Conservation (phyloP, 2,888 invertebrate species). For the Sinhomidia bicolor region DNA sequence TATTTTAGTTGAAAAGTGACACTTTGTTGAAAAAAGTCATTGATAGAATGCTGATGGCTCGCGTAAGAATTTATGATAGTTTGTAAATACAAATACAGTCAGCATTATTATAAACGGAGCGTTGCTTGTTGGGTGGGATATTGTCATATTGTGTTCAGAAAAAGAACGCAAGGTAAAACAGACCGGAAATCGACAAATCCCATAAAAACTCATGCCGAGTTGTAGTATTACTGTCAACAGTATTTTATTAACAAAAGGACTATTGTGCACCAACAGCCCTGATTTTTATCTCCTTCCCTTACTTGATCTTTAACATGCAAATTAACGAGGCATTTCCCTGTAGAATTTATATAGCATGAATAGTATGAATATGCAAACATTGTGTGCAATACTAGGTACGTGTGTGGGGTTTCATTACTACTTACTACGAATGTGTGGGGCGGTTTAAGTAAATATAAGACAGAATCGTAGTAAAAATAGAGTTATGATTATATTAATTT, state of each 20-base stretch:
- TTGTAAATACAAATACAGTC: background rate
- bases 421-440: too few species aligned
- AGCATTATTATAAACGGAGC: background rate
- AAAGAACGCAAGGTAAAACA: background rate
- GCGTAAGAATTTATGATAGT: background rate
- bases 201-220: background rate
- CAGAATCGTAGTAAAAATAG: background rate
- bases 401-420: background rate
- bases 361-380: too few species aligned
- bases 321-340: background rate
- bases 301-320: background rate
- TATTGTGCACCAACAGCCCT: background rate
- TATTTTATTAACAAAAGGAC: background rate
- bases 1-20: background rate
- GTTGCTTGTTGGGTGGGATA: background rate
- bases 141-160: background rate
- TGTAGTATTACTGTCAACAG: background rate
- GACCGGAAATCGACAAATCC: conserved; percentile 8
- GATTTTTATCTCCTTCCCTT: background rate
- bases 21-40: background rate
- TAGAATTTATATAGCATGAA: background rate
- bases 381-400: background rate
- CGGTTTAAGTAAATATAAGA: too few species aligned
- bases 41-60: background rate
- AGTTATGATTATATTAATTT: background rate